Evolutionary conservation across 2,888 invertebrate genomes (phyloP), one percentile per base, ranked within the genome.

Genomic region (Phasia obesa): DNA sequence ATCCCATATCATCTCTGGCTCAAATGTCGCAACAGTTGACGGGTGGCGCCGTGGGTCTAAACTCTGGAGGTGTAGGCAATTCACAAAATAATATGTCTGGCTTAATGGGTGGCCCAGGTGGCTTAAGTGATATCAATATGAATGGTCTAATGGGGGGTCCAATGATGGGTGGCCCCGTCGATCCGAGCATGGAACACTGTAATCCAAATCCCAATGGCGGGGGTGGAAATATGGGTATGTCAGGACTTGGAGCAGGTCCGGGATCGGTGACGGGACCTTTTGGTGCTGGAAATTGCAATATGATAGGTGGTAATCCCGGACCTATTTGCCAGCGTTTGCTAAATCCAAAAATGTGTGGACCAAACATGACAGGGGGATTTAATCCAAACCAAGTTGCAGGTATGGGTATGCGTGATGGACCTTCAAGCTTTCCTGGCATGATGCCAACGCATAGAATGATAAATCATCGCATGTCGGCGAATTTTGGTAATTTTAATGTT

Each of bases 21-120:
- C 97, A 98, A 91, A 98, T 98, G 98, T 97, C 97, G 84, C 97
- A 98, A 88, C 97, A 97, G 89, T 92, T 98, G 85, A 97, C 97
- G 15, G 96, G 95, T 88, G 95, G 95, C 89, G 94, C 95, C 90
- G 93, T 89, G 1, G 93, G 93, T 84, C 91, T 92, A 25, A 92
- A 92, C 71, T 87, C 91, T 88, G 87, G 87, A 11, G 86, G 88
- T 89, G 87, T 87, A 21, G 86, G 86, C 4, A 89, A 89, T 70
- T 74, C 79, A 23, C 62, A 65, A 4, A 60, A 74, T 21, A 74
- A 79, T 67, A 60, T 80, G 25, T 47, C 79, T 19, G 60, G 73
- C 13, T 55, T 80, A 49, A 76, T 84, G 35, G 79, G 81, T 35
- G 81, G 74, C 70, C 81, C 84, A 47, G 76, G 86, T 65, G 70